Conservation (phyloP, 2,888 invertebrate genomes). For the Eupithecia subumbrata region DNA sequence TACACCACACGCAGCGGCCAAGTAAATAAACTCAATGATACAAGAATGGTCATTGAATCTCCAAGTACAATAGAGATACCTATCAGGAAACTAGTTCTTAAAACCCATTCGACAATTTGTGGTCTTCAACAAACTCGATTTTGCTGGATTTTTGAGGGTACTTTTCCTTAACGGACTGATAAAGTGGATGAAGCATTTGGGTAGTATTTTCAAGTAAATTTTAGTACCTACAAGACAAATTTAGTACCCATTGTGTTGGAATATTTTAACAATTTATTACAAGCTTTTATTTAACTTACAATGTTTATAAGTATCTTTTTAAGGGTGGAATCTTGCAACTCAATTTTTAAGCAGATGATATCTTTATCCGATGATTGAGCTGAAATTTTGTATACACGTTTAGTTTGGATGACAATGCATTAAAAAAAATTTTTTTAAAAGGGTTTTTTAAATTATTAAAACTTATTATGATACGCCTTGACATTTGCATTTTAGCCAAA, state of each 20-base stretch:
- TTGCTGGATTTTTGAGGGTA: neutral
- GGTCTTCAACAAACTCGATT: neutral
- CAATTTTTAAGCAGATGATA: too few species aligned
- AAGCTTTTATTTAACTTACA: too few species aligned
- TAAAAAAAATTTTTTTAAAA: too few species aligned
- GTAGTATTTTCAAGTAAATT: neutral
- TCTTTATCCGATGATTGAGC: too few species aligned
- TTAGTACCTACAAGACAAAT: neutral
- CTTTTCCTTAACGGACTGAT: neutral
- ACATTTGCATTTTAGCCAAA: neutral
- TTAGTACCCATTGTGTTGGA: neutral
- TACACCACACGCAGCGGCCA: conserved; percentile 24
- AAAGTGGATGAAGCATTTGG: neutral
- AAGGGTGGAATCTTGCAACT: too few species aligned
- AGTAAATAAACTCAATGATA: conserved; percentile 2
- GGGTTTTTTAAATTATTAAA: too few species aligned
- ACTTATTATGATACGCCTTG: neutral
- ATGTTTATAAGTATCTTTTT: too few species aligned
- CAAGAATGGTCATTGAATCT: conserved; percentile 22
- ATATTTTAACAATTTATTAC: neutral
- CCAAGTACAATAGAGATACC: conserved; percentile 10
- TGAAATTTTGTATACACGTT: too few species aligned
- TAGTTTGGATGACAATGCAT: too few species aligned
- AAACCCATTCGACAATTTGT: neutral
- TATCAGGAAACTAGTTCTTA: conserved; percentile 13